These are phyloP conservation scores for Nyctibius grandis DNA, from an alignment of 2,797 vertebrate genomes.

Conservation along the genomic window DNA sequence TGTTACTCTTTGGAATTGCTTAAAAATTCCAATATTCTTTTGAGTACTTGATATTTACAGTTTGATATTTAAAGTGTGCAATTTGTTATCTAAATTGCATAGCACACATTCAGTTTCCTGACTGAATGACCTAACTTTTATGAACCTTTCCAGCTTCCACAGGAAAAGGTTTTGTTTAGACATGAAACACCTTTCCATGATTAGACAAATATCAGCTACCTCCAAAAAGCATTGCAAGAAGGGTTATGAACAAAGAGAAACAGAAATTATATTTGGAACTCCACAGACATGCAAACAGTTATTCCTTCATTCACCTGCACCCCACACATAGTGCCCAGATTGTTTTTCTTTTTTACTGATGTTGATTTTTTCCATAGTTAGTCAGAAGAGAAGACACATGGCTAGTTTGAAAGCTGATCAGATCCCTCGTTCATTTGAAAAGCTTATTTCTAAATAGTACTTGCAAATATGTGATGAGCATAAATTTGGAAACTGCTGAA, in stretches of 20 bases:
- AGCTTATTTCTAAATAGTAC: slow-evolving; percentile 72
- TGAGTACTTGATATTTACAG: slow-evolving; percentile 65
- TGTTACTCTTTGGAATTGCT: slow-evolving; percentile 40
- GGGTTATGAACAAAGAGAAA: slow-evolving; percentile 56
- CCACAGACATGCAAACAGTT: slow-evolving; percentile 34
- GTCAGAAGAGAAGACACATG: slow-evolving; percentile 39
- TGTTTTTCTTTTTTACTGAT: slow-evolving; percentile 56
- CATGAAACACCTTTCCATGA: slow-evolving; percentile 57
- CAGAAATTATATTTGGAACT: slow-evolving; percentile 43
- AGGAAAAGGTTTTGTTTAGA: slow-evolving; percentile 67
- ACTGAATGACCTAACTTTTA: slow-evolving; percentile 44
- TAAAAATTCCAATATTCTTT: slow-evolving; percentile 63
- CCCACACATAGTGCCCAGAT: not conserved
- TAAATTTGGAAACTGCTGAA: slow-evolving; percentile 71
- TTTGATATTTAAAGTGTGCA: slow-evolving; percentile 63
- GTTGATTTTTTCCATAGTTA: slow-evolving; percentile 44
- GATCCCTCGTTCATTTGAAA: slow-evolving; percentile 70
- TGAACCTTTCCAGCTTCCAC: slow-evolving; percentile 54
- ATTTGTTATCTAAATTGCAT: slow-evolving; percentile 64
- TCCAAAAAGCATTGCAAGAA: not conserved
- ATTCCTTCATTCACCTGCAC: slow-evolving; percentile 30
- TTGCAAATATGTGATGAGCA: slow-evolving; percentile 72
- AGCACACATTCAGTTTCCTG: slow-evolving; percentile 18
- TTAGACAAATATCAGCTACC: slow-evolving; percentile 63
- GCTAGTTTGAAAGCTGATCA: slow-evolving; percentile 65